These are phyloP conservation scores for Jordanella pulchra DNA, from an alignment of 2,797 vertebrate species.

Conservation along the genomic window DNA sequence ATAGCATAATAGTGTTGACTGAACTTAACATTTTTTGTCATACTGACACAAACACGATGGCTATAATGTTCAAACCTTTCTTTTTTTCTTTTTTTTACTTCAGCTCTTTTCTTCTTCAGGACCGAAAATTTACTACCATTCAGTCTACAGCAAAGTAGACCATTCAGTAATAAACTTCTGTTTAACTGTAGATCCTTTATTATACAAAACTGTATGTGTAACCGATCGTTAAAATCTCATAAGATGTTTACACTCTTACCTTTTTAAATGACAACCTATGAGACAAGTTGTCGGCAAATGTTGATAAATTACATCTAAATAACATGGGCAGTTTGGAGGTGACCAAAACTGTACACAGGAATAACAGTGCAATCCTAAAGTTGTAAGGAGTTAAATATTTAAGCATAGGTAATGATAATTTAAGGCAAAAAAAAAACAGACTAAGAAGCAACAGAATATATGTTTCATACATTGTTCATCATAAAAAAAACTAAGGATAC, in stretches of 20 bases:
- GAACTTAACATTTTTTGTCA: not conserved
- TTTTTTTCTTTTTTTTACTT: not conserved
- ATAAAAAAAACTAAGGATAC: conserved; percentile 11
- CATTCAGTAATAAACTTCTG: too few relatives aligned
- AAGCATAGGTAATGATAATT: not conserved
- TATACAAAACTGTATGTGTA: too few relatives aligned
- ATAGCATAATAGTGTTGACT: not conserved
- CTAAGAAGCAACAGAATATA: not conserved
- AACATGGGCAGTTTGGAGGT: not conserved
- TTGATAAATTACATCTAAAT: conserved; percentile 11
- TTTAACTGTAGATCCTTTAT: too few relatives aligned
- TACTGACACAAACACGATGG: not conserved
- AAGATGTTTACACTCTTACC: not conserved
- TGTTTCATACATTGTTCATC: conserved; percentile 22
- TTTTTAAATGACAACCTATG: conserved; percentile 4
- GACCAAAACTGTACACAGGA: not conserved
- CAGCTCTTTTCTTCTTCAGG: not conserved
- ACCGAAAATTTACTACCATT: not conserved
- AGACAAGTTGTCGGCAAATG: not conserved
- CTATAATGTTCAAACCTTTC: not conserved
- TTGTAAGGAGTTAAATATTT: not conserved
- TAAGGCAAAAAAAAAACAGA: not conserved
- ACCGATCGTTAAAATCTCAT: too few relatives aligned
- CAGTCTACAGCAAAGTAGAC: not conserved
- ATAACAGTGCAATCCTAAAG: conserved; percentile 1